Percentiles rank a stretch among this genome's conserved stretches.
These are phyloP conservation scores for Rhodeus uyekii DNA, from an alignment of 2,797 vertebrate species.

Conservation along the genomic window DNA sequence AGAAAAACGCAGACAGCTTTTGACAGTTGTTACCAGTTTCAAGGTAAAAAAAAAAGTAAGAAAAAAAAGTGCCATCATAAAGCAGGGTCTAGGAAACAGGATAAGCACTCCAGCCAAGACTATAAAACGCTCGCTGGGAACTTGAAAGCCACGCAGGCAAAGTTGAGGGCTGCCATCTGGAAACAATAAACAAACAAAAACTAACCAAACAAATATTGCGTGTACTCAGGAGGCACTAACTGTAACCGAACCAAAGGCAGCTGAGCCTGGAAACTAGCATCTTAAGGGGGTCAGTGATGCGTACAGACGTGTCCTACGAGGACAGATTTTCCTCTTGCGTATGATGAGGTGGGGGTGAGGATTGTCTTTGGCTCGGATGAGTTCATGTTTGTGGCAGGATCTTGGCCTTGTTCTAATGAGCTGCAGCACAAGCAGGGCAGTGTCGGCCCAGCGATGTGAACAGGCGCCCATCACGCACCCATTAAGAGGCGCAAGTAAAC, in stretches of 20 bases:
- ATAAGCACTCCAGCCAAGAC: constrained; percentile 82
- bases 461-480: constrained; percentile 59
- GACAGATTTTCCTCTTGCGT: constrained; percentile 66
- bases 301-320: constrained; percentile 66
- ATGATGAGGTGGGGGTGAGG: constrained; percentile 54
- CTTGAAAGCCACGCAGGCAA: constrained; percentile 84
- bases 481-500: constrained; percentile 62
- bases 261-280: constrained; percentile 64
- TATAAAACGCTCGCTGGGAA: constrained; percentile 84
- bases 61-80: constrained; percentile 79
- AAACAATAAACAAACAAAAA: constrained; percentile 88
- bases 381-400: constrained; percentile 64
- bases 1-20: constrained; percentile 64
- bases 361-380: constrained; percentile 1
- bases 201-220: constrained; percentile 64
- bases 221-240: constrained; percentile 34
- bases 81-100: constrained; percentile 80
- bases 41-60: constrained; percentile 58
- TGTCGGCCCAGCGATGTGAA: constrained; percentile 58
- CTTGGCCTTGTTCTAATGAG: constrained; percentile 79
- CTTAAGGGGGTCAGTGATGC: constrained; percentile 74
- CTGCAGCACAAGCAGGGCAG: constrained; percentile 70
- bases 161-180: constrained; percentile 85
- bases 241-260: constrained; percentile 55
- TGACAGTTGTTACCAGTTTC: constrained; percentile 81